phyloP scores from a whole-genome alignment of 2,888 invertebrate species.

The Sympetrum striolatum region DNA sequence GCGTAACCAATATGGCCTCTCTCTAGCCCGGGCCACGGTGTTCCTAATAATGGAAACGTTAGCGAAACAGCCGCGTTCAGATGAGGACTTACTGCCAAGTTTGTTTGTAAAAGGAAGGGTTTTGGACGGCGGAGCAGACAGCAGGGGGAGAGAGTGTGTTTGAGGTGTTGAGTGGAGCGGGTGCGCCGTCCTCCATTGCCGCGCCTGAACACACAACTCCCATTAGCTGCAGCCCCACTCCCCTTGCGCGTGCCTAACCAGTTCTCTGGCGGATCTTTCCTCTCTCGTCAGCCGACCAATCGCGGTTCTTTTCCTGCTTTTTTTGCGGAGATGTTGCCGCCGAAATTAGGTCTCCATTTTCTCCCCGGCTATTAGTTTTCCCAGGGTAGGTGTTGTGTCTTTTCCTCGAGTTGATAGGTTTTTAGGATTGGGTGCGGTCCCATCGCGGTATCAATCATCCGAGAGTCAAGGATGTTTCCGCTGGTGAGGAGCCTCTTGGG shows the following conservation, averaged over 20 bases:
- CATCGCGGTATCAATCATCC: not conserved
- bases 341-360: not conserved
- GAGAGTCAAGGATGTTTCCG: not conserved
- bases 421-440: too few species aligned
- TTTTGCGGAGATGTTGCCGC: not conserved
- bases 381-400: not conserved
- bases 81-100: not conserved
- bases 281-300: not conserved
- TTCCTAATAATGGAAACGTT: not conserved
- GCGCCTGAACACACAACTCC: not conserved
- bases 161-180: constrained; percentile 27
- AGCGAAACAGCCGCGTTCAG: not conserved
- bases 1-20: not conserved
- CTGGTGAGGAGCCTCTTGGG: not conserved
- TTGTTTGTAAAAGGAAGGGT: not conserved
- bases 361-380: not conserved
- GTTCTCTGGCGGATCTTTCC: not conserved
- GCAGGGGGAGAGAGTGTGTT: not conserved
- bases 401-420: not conserved
- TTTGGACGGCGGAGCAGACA: not conserved
- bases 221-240: not conserved
- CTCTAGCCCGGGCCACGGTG: not conserved
- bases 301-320: not conserved
- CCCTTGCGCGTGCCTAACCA: constrained; percentile 9
- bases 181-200: not conserved